Evolutionary conservation across 2,113 vertebrate genomes (phyloP).

Genomic region (Hemibagrus wyckioides): DNA sequence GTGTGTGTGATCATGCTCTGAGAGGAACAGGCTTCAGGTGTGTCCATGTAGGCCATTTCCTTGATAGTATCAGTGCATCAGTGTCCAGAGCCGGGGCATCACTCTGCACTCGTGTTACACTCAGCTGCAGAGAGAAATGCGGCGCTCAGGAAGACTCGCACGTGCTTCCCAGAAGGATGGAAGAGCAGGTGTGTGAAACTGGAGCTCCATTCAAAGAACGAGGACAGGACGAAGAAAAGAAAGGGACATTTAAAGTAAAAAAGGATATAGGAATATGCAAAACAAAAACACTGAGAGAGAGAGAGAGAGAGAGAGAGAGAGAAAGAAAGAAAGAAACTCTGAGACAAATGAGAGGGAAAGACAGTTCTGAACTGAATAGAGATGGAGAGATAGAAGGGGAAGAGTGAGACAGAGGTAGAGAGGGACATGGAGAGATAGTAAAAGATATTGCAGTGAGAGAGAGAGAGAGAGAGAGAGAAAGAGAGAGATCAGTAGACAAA

Average conservation of each 20-base stretch:
- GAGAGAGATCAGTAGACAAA: not conserved
- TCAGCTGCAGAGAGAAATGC: not conserved
- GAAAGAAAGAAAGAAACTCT: not conserved
- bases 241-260: not conserved
- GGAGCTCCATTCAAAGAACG: slow-evolving; percentile 5
- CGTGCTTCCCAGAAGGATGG: not conserved
- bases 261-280: not conserved
- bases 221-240: not conserved
- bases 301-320: too few species aligned
- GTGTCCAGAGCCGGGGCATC: not conserved
- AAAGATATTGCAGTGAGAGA: not conserved
- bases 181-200: slow-evolving; percentile 8
- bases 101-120: not conserved
- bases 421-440: not conserved
- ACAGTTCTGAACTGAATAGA: not conserved
- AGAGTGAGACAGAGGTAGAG: not conserved
- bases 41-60: not conserved
- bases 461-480: not conserved
- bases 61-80: not conserved
- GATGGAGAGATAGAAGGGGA: not conserved
- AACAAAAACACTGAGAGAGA: not conserved
- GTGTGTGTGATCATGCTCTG: not conserved
- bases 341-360: not conserved
- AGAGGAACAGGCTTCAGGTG: not conserved
- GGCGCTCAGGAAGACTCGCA: not conserved